phyloP scores from a whole-genome alignment of 2,113 vertebrate species.

The Cyrtonyx montezumae region DNA sequence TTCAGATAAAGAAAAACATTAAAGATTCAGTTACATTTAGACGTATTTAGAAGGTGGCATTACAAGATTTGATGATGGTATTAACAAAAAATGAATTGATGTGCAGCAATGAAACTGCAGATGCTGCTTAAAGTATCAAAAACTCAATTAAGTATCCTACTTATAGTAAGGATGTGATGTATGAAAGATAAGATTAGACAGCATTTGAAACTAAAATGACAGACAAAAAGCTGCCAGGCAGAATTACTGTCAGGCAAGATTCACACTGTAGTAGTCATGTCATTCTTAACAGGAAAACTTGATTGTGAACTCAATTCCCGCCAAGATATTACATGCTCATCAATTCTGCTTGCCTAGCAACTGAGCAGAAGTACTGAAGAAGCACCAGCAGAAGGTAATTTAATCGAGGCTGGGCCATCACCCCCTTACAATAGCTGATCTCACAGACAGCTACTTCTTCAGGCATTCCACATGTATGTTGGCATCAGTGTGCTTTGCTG shows the following conservation, averaged over 20 bases:
- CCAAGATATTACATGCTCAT: background rate
- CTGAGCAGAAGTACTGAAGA: background rate
- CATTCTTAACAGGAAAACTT: background rate
- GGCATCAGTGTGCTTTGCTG: accelerated
- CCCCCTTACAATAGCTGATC: background rate
- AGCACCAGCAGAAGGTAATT: background rate
- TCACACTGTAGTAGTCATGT: background rate
- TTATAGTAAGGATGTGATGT: background rate
- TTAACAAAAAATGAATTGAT: constrained; percentile 4
- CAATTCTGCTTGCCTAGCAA: accelerated
- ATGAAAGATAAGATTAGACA: constrained; percentile 15
- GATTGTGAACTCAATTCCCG: background rate
- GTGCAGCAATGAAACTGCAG: background rate
- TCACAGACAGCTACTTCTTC: background rate
- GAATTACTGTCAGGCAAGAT: background rate
- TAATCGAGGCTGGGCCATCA: background rate
- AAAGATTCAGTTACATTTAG: background rate
- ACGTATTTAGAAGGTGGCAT: background rate
- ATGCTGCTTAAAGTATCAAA: background rate
- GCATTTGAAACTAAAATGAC: background rate
- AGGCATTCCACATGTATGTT: background rate
- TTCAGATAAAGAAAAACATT: background rate
- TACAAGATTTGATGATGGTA: background rate
- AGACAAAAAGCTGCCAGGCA: background rate
- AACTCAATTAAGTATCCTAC: background rate